These are phyloP conservation scores for Harmothoe impar DNA, from an alignment of 2,888 invertebrate genomes.

Conservation along the genomic window DNA sequence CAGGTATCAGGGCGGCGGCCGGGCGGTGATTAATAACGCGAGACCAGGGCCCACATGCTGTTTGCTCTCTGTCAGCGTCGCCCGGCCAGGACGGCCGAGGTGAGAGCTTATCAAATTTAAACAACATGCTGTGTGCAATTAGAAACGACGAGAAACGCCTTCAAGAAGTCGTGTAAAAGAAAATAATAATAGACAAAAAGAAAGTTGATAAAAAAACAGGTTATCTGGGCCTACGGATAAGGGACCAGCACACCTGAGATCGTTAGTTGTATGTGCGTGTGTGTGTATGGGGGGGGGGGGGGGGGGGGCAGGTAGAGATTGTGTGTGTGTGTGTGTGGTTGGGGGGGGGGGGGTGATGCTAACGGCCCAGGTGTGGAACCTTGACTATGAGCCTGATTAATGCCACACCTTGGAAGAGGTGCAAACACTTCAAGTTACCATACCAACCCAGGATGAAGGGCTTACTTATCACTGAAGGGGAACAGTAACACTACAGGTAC, in stretches of 20 bases:
- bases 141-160: conserved; percentile 47
- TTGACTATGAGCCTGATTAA: not conserved
- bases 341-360: not conserved
- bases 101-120: conserved; percentile 50
- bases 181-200: no score
- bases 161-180: not conserved
- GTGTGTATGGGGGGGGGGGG: no score
- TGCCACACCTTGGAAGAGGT: conserved; percentile 11
- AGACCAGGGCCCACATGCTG: not conserved
- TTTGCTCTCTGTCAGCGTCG: conserved; percentile 25
- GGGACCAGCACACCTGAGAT: no score
- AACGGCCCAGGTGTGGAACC: not conserved
- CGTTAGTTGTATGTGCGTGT: not conserved
- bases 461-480: not conserved
- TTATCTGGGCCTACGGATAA: not conserved
- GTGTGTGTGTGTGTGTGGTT: not conserved
- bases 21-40: conserved; percentile 24
- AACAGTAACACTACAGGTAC: not conserved
- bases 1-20: not conserved
- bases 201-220: no score
- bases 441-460: not conserved
- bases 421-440: conserved; percentile 35
- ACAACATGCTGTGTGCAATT: conserved; percentile 48
- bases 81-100: not conserved
- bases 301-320: no score